Conservation (phyloP, 2,888 invertebrate species). For the Drosophila mercatorum region DNA sequence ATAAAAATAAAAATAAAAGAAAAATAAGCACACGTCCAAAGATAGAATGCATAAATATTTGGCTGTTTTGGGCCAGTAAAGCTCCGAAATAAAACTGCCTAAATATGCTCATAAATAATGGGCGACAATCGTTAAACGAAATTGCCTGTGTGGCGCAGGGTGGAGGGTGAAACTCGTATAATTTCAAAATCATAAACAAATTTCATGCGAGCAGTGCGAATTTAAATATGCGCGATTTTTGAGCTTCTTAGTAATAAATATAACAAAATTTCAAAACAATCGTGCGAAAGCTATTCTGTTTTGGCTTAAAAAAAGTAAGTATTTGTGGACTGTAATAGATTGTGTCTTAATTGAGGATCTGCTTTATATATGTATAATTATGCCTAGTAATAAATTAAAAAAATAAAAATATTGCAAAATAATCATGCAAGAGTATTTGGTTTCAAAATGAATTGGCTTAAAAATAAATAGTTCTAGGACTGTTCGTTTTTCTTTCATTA, state of each 20-base stretch:
- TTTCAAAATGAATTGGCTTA: too few species aligned
- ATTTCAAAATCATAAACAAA: slow-evolving; percentile 11
- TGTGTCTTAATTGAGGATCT: too few species aligned
- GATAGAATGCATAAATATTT: slow-evolving; percentile 54
- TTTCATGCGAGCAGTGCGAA: slow-evolving; percentile 30
- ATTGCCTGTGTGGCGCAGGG: neutral
- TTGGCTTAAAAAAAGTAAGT: too few species aligned
- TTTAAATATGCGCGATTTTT: slow-evolving; percentile 12
- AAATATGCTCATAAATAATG: slow-evolving; percentile 59
- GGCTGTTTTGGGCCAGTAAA: slow-evolving; percentile 34
- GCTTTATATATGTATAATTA: too few species aligned
- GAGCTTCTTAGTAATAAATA: slow-evolving; percentile 8
- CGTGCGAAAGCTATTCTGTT: neutral
- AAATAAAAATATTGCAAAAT: neutral
- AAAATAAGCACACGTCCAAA: slow-evolving; percentile 10
- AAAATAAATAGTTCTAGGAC: neutral
- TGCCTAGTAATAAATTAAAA: slow-evolving; percentile 2
- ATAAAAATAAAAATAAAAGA: slow-evolving; percentile 7
- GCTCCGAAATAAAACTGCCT: slow-evolving; percentile 29
- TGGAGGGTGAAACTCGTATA: neutral
- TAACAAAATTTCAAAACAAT: neutral
- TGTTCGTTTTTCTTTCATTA: neutral
- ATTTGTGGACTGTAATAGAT: too few species aligned
- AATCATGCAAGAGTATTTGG: slow-evolving; percentile 15
- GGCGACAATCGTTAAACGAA: slow-evolving; percentile 32